Percentiles rank a stretch among this genome's conserved stretches.
phyloP scores from a whole-genome alignment of 1,140 invertebrate species.

The Phthorimaea operculella region DNA sequence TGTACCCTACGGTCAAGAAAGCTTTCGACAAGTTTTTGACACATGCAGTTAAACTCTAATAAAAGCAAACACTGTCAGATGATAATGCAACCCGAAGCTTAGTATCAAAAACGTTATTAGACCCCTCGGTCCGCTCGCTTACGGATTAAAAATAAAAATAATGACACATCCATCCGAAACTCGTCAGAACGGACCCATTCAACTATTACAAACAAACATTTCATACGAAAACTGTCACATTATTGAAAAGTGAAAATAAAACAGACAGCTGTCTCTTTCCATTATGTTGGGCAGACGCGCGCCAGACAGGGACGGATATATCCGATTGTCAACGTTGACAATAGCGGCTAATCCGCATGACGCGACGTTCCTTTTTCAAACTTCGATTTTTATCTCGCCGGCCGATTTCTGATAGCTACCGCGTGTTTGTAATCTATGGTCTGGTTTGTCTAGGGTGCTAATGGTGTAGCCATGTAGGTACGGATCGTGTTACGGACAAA shows the following conservation, averaged over 20 bases:
- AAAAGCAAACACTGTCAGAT: background rate
- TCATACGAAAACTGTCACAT: constrained; percentile 63
- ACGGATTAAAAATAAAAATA: constrained; percentile 54
- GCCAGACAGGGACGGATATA: constrained; percentile 43
- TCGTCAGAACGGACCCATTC: constrained; percentile 39
- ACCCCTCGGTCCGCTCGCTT: constrained; percentile 37
- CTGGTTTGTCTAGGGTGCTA: constrained; percentile 51
- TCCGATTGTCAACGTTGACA: constrained; percentile 57
- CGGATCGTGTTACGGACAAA: constrained; percentile 41
- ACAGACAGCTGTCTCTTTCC: constrained; percentile 39
- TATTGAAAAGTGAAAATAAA: constrained; percentile 63
- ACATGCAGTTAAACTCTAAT: too few relatives aligned
- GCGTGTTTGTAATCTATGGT: constrained; percentile 48
- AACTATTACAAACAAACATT: constrained; percentile 57
- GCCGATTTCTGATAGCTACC: constrained; percentile 57
- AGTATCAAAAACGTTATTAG: constrained; percentile 25
- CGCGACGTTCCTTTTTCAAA: constrained; percentile 46
- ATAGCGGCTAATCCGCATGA: constrained; percentile 58
- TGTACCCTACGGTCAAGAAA: too few relatives aligned
- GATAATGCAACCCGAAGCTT: background rate
- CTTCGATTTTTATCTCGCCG: constrained; percentile 44
- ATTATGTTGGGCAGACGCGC: background rate
- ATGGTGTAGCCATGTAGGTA: constrained; percentile 56
- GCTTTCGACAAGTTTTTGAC: too few relatives aligned
- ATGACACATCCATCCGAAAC: constrained; percentile 45